Evolutionary conservation across 2,888 invertebrate genomes (phyloP), one percentile per base, ranked within the genome.

Genomic region (Drosophila emarginata): DNA sequence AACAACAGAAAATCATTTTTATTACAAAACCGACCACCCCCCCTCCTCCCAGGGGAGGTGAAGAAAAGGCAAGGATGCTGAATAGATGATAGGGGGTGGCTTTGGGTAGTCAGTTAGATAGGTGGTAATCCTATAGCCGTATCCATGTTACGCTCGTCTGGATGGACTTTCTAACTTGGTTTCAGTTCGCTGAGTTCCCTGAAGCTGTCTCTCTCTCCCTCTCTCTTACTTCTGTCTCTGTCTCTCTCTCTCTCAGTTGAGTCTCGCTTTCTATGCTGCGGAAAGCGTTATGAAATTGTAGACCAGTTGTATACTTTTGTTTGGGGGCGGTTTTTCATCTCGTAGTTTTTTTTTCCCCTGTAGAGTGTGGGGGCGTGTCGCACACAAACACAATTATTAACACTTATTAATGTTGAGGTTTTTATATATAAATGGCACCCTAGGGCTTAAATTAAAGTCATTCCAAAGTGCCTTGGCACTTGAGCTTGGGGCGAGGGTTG

Each of bases 351-450:
- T 26, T 5, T 32, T 32, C 9, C 9, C 32, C 32, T 32, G 52
- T 57, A 58, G 68, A 54, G 39, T 36, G 67, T 26, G 45, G 66
- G 69, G 61, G 65, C 73, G 62, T 71, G 77, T 62, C 65, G 68
- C 32, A 67, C 28, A 64, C 54, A 26, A 45, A 70, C 72, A 83
- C 84, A 79, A 89, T 86, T 89, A 87, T 89, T 79, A 88, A 88
- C 89, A 88, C 89, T 87, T 87, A 88, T 87, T 89, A 87, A 80
- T 86, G 87, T 88, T 89, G 87, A 89, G 88, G 86, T 87, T 87
- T 85, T 74, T 59, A 54, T 71, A 72, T 87, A 75, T 61, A 60
- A 64, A 83, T 83, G 88, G 83, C 86, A 83, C 82, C 82, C 82
- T 73, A 72, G 88, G 83, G 82, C 79, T 72, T 85, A 67, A 87